Evolutionary conservation across 2,113 vertebrate genomes (phyloP).

Genomic region (Pipra filicauda): DNA sequence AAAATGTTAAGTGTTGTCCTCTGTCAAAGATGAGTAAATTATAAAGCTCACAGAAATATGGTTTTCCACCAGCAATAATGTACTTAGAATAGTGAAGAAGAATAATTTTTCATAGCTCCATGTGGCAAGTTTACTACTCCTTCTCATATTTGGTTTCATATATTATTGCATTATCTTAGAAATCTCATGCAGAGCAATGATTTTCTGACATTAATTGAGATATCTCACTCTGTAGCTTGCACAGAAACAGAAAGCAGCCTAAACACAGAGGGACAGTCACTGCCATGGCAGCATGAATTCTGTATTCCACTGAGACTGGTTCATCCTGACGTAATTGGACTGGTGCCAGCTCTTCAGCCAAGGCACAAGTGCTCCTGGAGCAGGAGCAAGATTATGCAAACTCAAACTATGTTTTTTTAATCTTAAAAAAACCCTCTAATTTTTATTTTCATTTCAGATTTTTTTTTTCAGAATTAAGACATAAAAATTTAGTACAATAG

Average conservation of each 20-base stretch:
- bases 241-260: background rate
- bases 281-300: background rate
- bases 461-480: background rate
- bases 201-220: background rate
- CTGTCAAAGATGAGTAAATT: background rate
- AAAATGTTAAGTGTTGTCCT: background rate
- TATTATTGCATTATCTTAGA: background rate
- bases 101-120: background rate
- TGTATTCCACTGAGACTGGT: background rate
- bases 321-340: background rate
- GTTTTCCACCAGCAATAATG: background rate
- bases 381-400: rapidly evolving
- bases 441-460: background rate
- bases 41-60: background rate
- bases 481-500: background rate
- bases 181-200: background rate
- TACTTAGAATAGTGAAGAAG: background rate
- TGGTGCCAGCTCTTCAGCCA: background rate
- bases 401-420: background rate
- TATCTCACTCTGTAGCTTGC: background rate
- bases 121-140: background rate
- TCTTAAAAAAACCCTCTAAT: background rate
- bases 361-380: background rate
- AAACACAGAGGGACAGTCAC: background rate
- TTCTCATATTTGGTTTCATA: background rate